Conservation (phyloP, 2,888 invertebrate species). For the Pristionchus mayeri region DNA sequence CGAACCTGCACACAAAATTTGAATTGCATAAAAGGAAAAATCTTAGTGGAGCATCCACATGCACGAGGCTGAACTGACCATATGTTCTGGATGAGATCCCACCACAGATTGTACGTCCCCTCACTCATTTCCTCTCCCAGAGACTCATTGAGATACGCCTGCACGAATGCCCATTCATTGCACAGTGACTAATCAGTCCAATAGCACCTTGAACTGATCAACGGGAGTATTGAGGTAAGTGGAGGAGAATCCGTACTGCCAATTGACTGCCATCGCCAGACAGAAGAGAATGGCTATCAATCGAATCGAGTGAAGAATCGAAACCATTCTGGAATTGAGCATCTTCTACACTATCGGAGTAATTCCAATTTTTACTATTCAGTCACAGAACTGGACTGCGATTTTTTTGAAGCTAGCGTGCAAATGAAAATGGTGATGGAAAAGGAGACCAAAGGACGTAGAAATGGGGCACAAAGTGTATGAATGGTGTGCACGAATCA, state of each 20-base stretch:
- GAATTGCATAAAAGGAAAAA: neutral
- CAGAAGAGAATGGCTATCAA: conserved; percentile 54
- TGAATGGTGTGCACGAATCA: conserved; percentile 3
- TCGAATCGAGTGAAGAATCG: neutral
- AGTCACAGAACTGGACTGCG: neutral
- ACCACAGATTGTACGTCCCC: conserved; percentile 51
- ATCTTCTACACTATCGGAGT: too few relatives aligned
- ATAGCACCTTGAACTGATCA: conserved; percentile 61
- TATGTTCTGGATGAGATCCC: conserved; percentile 68
- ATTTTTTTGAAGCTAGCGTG: neutral
- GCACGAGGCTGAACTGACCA: too few relatives aligned
- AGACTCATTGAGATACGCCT: conserved; percentile 44
- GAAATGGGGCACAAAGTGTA: neutral
- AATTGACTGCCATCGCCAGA: conserved; percentile 64
- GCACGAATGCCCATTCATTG: neutral
- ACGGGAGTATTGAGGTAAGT: conserved; percentile 70
- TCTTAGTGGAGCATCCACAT: too few relatives aligned
- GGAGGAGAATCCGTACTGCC: conserved; percentile 68
- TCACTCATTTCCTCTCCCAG: conserved; percentile 41
- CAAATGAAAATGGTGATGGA: neutral
- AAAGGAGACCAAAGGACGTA: neutral
- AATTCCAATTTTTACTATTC: too few relatives aligned
- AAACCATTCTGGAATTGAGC: neutral
- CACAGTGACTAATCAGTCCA: neutral
- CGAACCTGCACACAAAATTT: conserved; percentile 55